Base-by-base conservation (phyloP, 2,888 invertebrate genomes). In the Lasioglossum leucozonium region DNA sequence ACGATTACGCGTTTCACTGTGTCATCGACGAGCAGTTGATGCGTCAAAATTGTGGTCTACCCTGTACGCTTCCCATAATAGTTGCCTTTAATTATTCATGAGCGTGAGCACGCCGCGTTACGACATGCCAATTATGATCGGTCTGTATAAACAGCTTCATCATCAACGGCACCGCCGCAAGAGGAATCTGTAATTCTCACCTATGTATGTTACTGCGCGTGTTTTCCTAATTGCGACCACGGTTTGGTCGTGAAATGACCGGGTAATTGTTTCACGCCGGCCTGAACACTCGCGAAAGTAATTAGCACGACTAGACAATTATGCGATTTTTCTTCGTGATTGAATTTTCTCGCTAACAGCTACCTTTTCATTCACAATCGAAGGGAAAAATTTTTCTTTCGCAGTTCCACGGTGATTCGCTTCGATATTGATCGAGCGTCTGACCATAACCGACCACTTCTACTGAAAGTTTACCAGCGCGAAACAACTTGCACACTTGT, bases 41-140 rank as follows among this genome's bases (percentile, higher is more conserved):
- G 77, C 84, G 72, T 42, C 22, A 65, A 72, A 62, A 26, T 6
- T 22, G n/a, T 34, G 58, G 58, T 58, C 26, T 58, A 51, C n/a
- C 2, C 30, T 73, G 5, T 2, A 8, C 16, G 34, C 65, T 34
- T 65, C 8, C 67, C 22, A 22, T 37, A 42, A 34, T 58, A 69
- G 84, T 78, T 71, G n/a, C 26, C 62, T 34, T 84, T 42, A 84
- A 84, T 84, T 84, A 84, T 84, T 84, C 85, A 74, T 67, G 73
- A 78, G 47, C 72, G 30, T 44, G 55, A 55, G 51, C 72, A 58
- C 40, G 34, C 30, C 47, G 72, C 77, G 47, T 79, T 85, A 67
- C 72, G 65, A 55, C 79, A 62, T 22, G 47, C 22, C 72, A 85
- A 79, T 85, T 85, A 80, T 76, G 67, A 72, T 62, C 47, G 44